phyloP scores from a whole-genome alignment of 2,113 vertebrate genomes.

The Bos javanicus region DNA sequence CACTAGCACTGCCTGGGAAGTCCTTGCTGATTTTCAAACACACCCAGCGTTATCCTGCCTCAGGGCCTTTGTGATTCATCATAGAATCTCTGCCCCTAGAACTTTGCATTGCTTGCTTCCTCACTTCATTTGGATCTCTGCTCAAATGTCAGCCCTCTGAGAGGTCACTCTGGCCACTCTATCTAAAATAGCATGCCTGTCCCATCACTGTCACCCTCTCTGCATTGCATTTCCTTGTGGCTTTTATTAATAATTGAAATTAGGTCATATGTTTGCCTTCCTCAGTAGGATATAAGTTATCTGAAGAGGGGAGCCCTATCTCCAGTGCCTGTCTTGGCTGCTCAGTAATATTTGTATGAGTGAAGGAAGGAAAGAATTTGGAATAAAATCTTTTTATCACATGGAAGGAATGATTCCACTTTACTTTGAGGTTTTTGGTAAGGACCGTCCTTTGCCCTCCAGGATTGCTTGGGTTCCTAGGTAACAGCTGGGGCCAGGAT shows the following conservation, averaged over 20 bases:
- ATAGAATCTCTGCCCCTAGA: not conserved
- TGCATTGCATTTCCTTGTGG: not conserved
- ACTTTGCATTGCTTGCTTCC: not conserved
- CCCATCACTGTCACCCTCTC: not conserved
- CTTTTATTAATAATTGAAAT: not conserved
- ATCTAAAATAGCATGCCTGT: not conserved
- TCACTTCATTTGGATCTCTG: not conserved
- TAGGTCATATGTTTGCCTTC: not conserved
- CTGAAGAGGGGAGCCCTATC: not conserved
- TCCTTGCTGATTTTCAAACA: not conserved
- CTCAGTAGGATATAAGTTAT: not conserved
- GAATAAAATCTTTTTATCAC: not conserved
- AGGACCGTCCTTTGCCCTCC: not conserved
- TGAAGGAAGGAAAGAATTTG: not conserved
- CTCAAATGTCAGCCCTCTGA: not conserved
- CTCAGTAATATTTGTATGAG: not conserved
- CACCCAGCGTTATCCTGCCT: not conserved
- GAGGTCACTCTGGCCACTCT: not conserved
- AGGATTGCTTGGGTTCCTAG: constrained; percentile 5
- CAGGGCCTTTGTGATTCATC: not conserved
- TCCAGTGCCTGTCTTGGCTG: not conserved
- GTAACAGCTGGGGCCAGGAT: not conserved
- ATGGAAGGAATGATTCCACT: not conserved
- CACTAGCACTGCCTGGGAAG: not conserved
- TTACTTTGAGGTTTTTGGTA: not conserved